Evolutionary conservation across 2,888 invertebrate species (phyloP), one percentile per base, ranked within the genome.

Genomic region (Periphyllus acericola): DNA sequence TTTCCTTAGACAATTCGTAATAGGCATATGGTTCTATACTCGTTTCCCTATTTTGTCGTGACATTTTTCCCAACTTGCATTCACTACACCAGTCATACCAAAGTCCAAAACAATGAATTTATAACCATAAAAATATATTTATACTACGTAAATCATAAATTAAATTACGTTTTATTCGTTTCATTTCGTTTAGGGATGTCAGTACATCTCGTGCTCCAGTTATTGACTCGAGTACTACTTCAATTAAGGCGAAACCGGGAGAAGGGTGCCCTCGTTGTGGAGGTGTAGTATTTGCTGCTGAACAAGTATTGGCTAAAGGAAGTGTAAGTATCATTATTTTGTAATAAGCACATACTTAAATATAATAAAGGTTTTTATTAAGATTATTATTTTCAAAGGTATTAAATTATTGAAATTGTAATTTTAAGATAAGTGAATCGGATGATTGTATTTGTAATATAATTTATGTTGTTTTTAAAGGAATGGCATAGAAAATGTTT

Each of bases 401-500:
- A 25, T 8, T 60, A 6, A 60, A 21, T 60, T 60, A 60, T 21
- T 60, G 21, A 60, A 21, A 60, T 25, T 60, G 5, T 55, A 46
- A 25, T 25, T 60, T 60, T 60, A 21, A 6, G 25, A 71, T 32
- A 71, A 32, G 14, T 71, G 29, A 71, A 8, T 71, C 3, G 4
- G n/a, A n/a, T 66, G 21, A 14, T 32, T 29, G 3, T 14, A 71
- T 71, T 71, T 29, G 32, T 71, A 4, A 14, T n/a, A 14, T 71
- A 71, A 71, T 29, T 29, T 32, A 32, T 4, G 29, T 17, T 71
- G 0, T 71, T 34, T 11, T 82, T 71, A 17, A 34, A 95, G 90
- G 96, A 95, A 92, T 97, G 97, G 97, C 97, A 97, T 94, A 95
- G 96, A 92, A 96, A 96, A 92, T 97, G 97, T 92, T 97, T 95